Evolutionary conservation across 1,140 invertebrate genomes (phyloP), one percentile per base, ranked within the genome.

Genomic region (Gerris buenoi): DNA sequence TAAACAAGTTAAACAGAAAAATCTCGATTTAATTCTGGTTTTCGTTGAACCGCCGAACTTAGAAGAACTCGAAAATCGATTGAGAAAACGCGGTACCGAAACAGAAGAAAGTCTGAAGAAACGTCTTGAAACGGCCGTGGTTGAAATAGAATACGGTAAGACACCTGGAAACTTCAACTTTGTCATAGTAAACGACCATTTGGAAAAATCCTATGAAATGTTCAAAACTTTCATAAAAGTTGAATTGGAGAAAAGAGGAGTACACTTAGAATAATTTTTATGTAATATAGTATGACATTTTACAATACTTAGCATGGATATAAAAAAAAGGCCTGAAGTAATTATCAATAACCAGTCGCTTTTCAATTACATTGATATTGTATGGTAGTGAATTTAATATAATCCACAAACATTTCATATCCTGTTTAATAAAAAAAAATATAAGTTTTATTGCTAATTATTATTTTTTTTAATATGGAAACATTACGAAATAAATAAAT

Each of bases 41-140:
- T 98, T 98, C 76, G 84, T 99, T n/a, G 90, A 91, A 79, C 94
- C 97, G 27, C 96, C 97, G 14, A 89, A 85, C 25, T 76, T 97
- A 59, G 80, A 86, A 63, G 86, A 87, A 70, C 77, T 96, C 71
- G 89, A 95, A 75, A 77, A 84, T 67, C 81, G 96, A 64, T 80
- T 98, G 22, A 77, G 83, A 18, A 80, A 77, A 33, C 82, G 96
- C 65, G 87, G 89, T 62, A 97, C 94, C 2, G 96, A 99, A 80
- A 90, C 89, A 22, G 89, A 92, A 72, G 93, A 96, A 68, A 87
- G 86, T 69, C 76, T 98, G 2, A 74, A 82, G 66, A 86, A 85
- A 70, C 82, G 95, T 69, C 78, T 97, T 10, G 77, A 83, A 25
- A 82, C 82, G 64, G 93, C 94, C 0, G 75, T 80, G 71, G 76